Conservation (phyloP, 2,888 invertebrate species). For the Liposcelis brunnea region DNA sequence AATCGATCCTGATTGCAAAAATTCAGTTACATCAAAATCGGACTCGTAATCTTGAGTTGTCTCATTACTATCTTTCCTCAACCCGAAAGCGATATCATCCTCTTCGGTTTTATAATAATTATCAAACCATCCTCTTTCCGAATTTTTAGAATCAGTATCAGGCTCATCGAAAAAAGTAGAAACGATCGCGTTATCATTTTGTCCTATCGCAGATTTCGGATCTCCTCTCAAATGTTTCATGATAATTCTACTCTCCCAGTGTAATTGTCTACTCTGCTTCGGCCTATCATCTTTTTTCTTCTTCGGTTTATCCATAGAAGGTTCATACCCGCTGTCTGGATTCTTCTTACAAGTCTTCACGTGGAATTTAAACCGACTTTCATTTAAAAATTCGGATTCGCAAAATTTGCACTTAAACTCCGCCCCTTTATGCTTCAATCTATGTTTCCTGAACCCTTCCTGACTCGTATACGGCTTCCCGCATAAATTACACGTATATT, state of each 20-base stretch:
- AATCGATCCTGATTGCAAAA: too few species aligned
- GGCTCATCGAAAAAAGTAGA: background rate
- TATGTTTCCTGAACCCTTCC: background rate
- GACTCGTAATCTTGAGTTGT: background rate
- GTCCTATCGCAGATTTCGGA: background rate
- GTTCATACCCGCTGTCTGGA: background rate
- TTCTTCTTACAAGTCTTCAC: constrained; percentile 3
- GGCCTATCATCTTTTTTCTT: background rate
- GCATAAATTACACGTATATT: constrained; percentile 1
- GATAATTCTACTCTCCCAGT: constrained; percentile 5
- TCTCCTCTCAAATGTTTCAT: background rate
- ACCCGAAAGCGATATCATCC: background rate
- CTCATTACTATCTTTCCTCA: background rate
- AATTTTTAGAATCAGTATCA: background rate
- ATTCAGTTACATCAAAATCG: background rate
- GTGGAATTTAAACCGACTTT: background rate
- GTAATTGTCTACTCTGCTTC: background rate
- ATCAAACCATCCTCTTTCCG: constrained; percentile 2
- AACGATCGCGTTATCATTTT: background rate
- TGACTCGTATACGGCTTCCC: background rate
- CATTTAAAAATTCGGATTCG: background rate
- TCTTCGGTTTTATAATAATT: constrained; percentile 2
- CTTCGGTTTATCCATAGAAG: too few species aligned
- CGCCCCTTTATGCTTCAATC: background rate
- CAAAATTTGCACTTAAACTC: constrained; percentile 1